phyloP scores from a whole-genome alignment of 2,888 invertebrate genomes.

The Drosophila picticornis region DNA sequence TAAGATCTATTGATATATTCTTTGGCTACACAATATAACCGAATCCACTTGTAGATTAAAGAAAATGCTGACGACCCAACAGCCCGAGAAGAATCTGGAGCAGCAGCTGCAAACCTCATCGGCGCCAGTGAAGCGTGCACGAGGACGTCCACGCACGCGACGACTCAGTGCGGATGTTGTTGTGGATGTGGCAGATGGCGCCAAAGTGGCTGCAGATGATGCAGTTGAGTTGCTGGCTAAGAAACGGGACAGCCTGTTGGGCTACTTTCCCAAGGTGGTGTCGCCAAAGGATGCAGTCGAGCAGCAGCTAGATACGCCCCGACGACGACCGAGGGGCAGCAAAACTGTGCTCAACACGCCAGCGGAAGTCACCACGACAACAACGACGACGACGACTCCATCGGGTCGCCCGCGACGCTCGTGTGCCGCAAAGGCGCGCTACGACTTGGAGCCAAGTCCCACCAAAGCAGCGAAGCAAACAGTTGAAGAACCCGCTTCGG shows the following conservation, averaged over 20 bases:
- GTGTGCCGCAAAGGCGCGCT: constrained; percentile 81
- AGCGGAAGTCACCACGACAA: constrained; percentile 4
- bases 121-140: constrained; percentile 55
- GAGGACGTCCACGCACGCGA: constrained; percentile 55
- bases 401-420: constrained; percentile 80
- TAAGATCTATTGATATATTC: constrained; percentile 39
- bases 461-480: constrained; percentile 50
- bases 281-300: constrained; percentile 64
- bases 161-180: constrained; percentile 66
- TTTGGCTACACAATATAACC: neutral
- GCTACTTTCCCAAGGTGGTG: constrained; percentile 87
- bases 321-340: constrained; percentile 41
- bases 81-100: constrained; percentile 22
- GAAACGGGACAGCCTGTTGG: constrained; percentile 87
- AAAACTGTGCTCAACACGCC: constrained; percentile 20
- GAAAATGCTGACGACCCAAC: constrained; percentile 76
- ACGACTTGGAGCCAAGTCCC: constrained; percentile 77
- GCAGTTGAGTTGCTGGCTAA: constrained; percentile 86
- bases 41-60: constrained; percentile 72
- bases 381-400: constrained; percentile 44
- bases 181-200: constrained; percentile 43
- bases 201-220: constrained; percentile 72
- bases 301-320: constrained; percentile 43
- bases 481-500: constrained; percentile 18
- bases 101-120: constrained; percentile 12